Conservation (phyloP, 2,113 vertebrate genomes). For the Daphoenositta chrysoptera region DNA sequence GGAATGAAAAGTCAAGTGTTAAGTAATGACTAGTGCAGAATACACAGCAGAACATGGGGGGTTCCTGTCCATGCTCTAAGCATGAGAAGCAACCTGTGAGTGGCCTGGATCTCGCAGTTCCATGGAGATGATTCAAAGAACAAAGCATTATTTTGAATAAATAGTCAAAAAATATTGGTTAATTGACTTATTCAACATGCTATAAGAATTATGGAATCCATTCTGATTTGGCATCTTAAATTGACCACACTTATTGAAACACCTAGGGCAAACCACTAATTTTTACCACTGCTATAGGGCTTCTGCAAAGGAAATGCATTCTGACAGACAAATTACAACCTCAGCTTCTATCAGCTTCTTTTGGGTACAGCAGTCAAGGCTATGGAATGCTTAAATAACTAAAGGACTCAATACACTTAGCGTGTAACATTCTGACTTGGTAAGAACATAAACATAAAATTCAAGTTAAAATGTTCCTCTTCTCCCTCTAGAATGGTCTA, state of each 20-base stretch:
- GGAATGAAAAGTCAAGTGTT: not conserved
- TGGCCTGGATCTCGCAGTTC: not conserved
- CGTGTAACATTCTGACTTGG: not conserved
- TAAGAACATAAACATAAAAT: not conserved
- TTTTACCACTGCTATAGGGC: not conserved
- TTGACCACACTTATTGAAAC: not conserved
- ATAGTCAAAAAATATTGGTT: not conserved
- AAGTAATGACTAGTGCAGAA: not conserved
- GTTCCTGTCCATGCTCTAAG: not conserved
- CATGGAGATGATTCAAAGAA: not conserved
- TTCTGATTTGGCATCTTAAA: not conserved
- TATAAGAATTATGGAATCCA: not conserved
- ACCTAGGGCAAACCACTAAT: not conserved
- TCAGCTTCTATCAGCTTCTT: not conserved
- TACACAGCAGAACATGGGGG: not conserved
- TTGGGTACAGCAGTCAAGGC: not conserved
- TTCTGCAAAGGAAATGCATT: not conserved
- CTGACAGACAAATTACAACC: not conserved
- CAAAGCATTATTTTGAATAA: not conserved
- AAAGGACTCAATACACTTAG: not conserved
- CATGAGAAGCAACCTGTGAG: not conserved
- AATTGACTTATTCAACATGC: not conserved
- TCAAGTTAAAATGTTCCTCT: not conserved
- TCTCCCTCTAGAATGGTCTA: not conserved
- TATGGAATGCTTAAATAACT: not conserved